Conservation (phyloP, 2,888 invertebrate species). For the Tipula unca region DNA sequence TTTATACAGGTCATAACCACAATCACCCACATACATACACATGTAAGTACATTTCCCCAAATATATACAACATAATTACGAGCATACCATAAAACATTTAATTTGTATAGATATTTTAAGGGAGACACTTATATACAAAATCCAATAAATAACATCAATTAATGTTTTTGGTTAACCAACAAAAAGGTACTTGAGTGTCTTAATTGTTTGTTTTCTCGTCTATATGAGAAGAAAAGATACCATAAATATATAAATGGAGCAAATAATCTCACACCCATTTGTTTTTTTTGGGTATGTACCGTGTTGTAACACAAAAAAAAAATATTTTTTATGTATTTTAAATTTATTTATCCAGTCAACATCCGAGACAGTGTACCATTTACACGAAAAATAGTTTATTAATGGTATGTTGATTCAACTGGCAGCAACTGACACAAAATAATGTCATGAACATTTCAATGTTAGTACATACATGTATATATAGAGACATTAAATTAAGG, state of each 20-base stretch:
- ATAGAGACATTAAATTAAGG: too few relatives aligned
- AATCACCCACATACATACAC: not conserved
- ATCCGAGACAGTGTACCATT: not conserved
- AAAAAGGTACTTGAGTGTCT: not conserved
- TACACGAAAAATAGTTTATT: not conserved
- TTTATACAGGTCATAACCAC: not conserved
- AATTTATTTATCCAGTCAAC: not conserved
- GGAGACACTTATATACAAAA: not conserved
- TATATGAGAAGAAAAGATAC: not conserved
- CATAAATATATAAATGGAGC: not conserved
- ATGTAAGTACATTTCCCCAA: not conserved
- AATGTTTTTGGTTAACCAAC: not conserved
- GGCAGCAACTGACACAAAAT: not conserved
- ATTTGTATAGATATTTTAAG: not conserved
- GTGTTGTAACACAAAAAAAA: not conserved
- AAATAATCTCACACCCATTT: not conserved
- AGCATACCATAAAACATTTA: constrained; percentile 14
- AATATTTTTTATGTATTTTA: not conserved
- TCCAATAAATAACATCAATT: not conserved
- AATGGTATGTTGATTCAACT: not conserved
- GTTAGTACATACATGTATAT: not conserved
- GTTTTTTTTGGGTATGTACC: not conserved
- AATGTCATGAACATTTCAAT: not conserved
- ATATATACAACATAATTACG: not conserved
- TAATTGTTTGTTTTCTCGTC: not conserved